A percentile compares a stretch with the other conserved stretches of the same genome.
Conservation (phyloP, 2,888 invertebrate species). For the Capitulum mitella region DNA sequence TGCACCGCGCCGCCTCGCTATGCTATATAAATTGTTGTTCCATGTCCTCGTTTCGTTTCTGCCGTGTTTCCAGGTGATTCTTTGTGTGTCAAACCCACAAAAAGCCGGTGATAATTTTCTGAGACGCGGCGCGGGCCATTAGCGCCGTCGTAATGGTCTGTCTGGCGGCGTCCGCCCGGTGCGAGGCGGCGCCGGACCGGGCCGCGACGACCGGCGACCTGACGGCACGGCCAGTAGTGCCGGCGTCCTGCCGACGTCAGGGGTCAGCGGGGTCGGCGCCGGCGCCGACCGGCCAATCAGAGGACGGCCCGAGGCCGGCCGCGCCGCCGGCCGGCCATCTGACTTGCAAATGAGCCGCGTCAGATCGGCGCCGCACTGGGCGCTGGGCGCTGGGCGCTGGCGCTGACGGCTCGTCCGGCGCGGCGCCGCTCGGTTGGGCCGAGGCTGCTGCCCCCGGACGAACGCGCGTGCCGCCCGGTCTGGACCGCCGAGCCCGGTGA, state of each 20-base stretch:
- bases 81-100: neutral
- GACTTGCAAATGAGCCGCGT: constrained; percentile 10
- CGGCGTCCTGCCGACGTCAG: neutral
- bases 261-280: neutral
- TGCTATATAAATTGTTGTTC: neutral
- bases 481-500: no score
- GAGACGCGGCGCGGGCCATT: neutral
- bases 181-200: neutral
- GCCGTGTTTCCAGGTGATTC: neutral
- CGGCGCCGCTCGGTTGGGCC: neutral
- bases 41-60: neutral
- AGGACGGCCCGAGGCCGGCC: neutral
- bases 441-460: constrained; percentile 1
- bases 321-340: neutral
- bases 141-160: no score
- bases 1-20: neutral
- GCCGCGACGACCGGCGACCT: no score
- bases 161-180: neutral
- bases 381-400: no score
- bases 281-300: neutral
- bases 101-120: neutral
- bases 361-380: neutral
- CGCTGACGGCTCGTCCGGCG: neutral
- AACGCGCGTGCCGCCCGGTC: no score
- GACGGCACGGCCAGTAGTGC: neutral